phyloP scores from a whole-genome alignment of 2,797 vertebrate species.

The Craterocephalus amniculus region DNA sequence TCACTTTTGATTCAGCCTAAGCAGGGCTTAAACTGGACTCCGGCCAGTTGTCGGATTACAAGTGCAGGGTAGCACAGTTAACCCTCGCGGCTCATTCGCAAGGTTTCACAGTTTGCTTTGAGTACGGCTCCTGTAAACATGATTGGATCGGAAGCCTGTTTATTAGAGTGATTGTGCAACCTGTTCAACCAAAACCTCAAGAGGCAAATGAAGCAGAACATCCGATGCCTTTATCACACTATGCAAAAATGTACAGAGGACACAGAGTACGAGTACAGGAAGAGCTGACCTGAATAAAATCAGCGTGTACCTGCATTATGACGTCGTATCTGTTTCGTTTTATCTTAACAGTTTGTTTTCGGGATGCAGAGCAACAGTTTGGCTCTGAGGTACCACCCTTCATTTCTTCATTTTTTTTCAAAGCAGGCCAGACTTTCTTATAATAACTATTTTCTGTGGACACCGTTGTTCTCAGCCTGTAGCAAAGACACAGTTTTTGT shows the following conservation, averaged over 20 bases:
- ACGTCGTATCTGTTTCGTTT: no score
- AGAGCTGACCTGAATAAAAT: background rate
- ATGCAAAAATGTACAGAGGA: slow-evolving; percentile 15
- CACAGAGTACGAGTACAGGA: background rate
- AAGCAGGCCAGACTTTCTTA: no score
- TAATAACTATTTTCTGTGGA: no score
- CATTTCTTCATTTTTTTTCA: no score
- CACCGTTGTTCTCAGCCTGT: no score
- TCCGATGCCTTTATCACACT: background rate
- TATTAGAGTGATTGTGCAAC: background rate
- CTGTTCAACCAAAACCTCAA: background rate
- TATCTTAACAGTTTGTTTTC: background rate
- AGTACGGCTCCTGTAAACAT: background rate
- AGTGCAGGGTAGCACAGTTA: background rate
- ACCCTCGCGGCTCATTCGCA: slow-evolving; percentile 17
- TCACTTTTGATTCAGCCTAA: slow-evolving; percentile 10
- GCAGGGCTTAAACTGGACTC: slow-evolving; percentile 11
- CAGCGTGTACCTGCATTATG: no score
- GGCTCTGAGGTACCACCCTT: no score
- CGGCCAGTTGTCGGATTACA: slow-evolving; percentile 36
- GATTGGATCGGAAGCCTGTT: background rate
- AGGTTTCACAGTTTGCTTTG: background rate
- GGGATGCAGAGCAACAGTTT: no score
- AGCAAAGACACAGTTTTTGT: no score
- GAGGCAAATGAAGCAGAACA: slow-evolving; percentile 8